Conservation (phyloP, 2,888 invertebrate genomes). For the Caradrina kadenii region DNA sequence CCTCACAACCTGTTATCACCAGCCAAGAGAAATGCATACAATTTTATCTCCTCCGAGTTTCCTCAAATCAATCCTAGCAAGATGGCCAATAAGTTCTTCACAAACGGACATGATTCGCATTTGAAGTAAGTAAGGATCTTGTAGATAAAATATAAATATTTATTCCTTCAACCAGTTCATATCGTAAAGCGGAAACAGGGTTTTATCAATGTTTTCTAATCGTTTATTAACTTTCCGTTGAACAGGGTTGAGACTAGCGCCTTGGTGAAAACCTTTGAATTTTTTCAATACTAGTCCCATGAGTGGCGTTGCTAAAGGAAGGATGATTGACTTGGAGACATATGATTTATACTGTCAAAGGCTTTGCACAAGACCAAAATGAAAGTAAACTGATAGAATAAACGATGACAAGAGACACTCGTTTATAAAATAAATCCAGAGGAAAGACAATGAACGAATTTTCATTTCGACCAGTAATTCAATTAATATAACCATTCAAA, state of each 20-base stretch:
- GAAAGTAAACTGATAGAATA: no score
- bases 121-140: slow-evolving; percentile 42
- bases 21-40: slow-evolving; percentile 35
- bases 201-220: slow-evolving; percentile 62
- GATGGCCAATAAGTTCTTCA: slow-evolving; percentile 40
- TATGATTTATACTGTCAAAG: neutral
- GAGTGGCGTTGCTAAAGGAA: neutral
- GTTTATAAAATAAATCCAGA: no score
- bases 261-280: neutral
- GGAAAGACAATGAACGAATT: neutral
- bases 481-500: neutral
- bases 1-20: slow-evolving; percentile 41
- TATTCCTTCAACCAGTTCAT: slow-evolving; percentile 51
- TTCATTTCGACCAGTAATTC: neutral
- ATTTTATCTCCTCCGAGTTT: slow-evolving; percentile 40
- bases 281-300: neutral
- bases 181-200: slow-evolving; percentile 49
- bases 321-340: neutral
- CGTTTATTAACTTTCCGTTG: slow-evolving; percentile 51
- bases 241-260: slow-evolving; percentile 24
- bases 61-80: slow-evolving; percentile 28
- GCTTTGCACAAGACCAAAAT: slow-evolving; percentile 7
- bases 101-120: slow-evolving; percentile 53
- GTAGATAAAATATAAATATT: slow-evolving; percentile 53
- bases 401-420: neutral